Evolutionary conservation across 2,888 invertebrate species (phyloP), one percentile per base, ranked within the genome.

Genomic region (Cremastobaeus sp.): DNA sequence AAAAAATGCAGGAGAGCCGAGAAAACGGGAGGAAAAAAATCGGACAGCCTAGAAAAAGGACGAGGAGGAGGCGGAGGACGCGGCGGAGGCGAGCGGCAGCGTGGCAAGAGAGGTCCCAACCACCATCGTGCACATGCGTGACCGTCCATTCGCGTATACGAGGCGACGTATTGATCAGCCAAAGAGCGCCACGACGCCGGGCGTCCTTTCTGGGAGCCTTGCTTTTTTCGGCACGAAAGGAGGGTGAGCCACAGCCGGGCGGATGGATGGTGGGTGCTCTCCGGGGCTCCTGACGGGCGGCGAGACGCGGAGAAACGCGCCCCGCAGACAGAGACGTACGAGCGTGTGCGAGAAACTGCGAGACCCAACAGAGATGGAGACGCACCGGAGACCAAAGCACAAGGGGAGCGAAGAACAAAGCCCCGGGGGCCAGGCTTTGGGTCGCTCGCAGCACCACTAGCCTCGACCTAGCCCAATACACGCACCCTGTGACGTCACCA

Each of bases 111-210:
- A 73, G 72, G 75, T 76, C 66, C 73, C 68, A 64, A 78, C 81
- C 79, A 81, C 80, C 84, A 85, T 82, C 84, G 85, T 86, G 86
- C 86, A 86, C 86, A 86, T 84, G 86, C 87, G 85, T 87, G 87
- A 85, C 86, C 87, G 86, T 87, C 83, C 86, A 84, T 84, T 78
- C 83, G 86, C 85, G 85, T 87, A 79, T 76, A 86, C 85, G 85
- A 84, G 84, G 86, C 85, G 86, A 86, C 84, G 86, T 87, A 87
- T 87, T 87, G 87, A 87, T 87, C 87, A 87, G 87, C 87, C 84
- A 85, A 86, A 87, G 86, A 87, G 86, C 86, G 86, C 86, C 84
- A 84, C 86, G 85, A 86, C 86, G 86, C 85, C 86, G 83, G 85
- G 85, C 85, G 85, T 87, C 85, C 87, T 87, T 86, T 86, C 83